Percentiles rank a stretch among this genome's conserved stretches.
phyloP scores from a whole-genome alignment of 2,888 invertebrate genomes.

The Lepetodrilus schrolli region DNA sequence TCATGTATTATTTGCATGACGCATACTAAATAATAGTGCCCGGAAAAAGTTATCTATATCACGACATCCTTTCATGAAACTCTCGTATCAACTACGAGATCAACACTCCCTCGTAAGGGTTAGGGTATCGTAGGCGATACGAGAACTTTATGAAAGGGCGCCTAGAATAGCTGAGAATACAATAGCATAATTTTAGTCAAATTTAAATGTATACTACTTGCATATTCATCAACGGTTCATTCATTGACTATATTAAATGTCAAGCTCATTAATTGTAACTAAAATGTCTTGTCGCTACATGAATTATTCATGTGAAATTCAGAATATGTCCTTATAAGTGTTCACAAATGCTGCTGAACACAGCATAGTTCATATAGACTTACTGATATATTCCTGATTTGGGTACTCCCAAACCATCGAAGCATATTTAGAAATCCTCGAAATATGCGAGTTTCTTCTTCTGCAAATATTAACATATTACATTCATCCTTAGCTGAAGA shows the following conservation, averaged over 20 bases:
- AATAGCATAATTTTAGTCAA: too few species aligned
- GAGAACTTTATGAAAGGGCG: too few species aligned
- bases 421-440: constrained; percentile 82
- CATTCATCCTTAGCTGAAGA: too few species aligned
- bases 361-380: constrained; percentile 37
- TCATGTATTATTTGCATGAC: too few species aligned
- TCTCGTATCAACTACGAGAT: too few species aligned
- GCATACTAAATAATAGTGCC: not conserved
- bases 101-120: too few species aligned
- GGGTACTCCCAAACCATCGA: constrained; percentile 94
- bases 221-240: not conserved
- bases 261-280: not conserved
- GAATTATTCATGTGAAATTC: too few species aligned
- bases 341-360: not conserved
- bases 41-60: not conserved
- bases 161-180: too few species aligned
- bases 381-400: constrained; percentile 92
- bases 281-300: too few species aligned
- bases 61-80: not conserved
- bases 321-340: too few species aligned
- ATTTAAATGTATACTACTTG: too few species aligned
- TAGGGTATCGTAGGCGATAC: too few species aligned
- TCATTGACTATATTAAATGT: not conserved
- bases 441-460: constrained; percentile 8
- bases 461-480: constrained; percentile 9